Evolutionary conservation across 2,113 vertebrate genomes (phyloP), one percentile per base, ranked within the genome.

Genomic region (Cisticola juncidis): DNA sequence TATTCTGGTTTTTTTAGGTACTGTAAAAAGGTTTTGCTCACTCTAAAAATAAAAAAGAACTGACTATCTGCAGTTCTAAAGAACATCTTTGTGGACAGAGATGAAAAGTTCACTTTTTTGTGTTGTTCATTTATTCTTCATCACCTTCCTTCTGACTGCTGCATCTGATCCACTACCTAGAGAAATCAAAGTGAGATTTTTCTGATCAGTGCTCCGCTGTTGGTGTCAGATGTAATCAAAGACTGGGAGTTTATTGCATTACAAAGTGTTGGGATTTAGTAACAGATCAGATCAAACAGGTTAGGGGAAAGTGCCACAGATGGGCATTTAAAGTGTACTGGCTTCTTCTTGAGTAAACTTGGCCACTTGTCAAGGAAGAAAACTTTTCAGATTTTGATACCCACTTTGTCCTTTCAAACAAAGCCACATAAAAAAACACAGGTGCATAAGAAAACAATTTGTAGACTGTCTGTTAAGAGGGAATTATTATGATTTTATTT

Each of bases 151-250:
- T 91, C 92, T 80, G 81, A 70, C 74, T 77, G 45, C 42, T 80
- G 78, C 62, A 77, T 85, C 81, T 94, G 84, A 95, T 90, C 70
- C 68, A 58, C 78, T 72, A 90, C 21, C 57, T 71, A 82, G 68
- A 90, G 71, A 90, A 95, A 95, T 94, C 93, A 95, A 96, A 96
- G 62, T 2, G 56, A 85, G 42, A 66, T 82, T 92, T 82, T 96
- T 94, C 89, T 94, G 74, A 96, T 95, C 81, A 90, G 81, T 86
- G 42, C 26, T 72, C 84, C 18, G 12, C 42, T 77, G 78, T 33
- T 72, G 33, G 77, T 89, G 70, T 61, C 86, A 94, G 84, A 94
- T 54, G 62, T 45, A 91, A 87, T 89, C 91, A 95, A 97, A 95
- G 89, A 77, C 58, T 65, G 14, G 15, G 45, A 77, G 79, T 89